These are phyloP conservation scores for Vimba vimba DNA, from an alignment of 2,113 vertebrate species.

Conservation along the genomic window DNA sequence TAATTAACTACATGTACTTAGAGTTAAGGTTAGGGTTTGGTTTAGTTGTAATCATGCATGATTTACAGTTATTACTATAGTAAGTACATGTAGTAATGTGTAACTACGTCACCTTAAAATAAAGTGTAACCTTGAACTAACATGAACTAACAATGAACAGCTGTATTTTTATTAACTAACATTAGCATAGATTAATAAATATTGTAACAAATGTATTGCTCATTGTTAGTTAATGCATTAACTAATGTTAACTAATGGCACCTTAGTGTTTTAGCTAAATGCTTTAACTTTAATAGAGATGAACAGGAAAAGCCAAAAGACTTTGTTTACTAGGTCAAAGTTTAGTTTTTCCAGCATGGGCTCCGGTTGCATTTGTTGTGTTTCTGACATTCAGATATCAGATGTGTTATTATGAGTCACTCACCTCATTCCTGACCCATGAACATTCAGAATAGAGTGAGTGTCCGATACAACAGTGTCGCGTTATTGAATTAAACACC, in stretches of 20 bases:
- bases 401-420: background rate
- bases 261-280: background rate
- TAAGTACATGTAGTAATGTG: too few relatives aligned
- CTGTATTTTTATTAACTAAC: too few relatives aligned
- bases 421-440: background rate
- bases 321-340: background rate
- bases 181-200: too few relatives aligned
- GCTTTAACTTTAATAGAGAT: background rate
- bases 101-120: too few relatives aligned
- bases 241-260: background rate
- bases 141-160: too few relatives aligned
- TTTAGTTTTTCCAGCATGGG: background rate
- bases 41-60: too few relatives aligned
- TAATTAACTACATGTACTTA: too few relatives aligned
- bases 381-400: background rate
- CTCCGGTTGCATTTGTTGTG: background rate
- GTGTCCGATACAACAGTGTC: background rate
- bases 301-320: background rate
- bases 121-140: too few relatives aligned
- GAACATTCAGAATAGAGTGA: background rate
- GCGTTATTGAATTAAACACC: background rate
- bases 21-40: too few relatives aligned
- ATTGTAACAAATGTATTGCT: too few relatives aligned
- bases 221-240: too few relatives aligned
- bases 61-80: too few relatives aligned